Evolutionary conservation across 2,888 invertebrate species (phyloP).

Genomic region (Nephrocerus scutellatus): DNA sequence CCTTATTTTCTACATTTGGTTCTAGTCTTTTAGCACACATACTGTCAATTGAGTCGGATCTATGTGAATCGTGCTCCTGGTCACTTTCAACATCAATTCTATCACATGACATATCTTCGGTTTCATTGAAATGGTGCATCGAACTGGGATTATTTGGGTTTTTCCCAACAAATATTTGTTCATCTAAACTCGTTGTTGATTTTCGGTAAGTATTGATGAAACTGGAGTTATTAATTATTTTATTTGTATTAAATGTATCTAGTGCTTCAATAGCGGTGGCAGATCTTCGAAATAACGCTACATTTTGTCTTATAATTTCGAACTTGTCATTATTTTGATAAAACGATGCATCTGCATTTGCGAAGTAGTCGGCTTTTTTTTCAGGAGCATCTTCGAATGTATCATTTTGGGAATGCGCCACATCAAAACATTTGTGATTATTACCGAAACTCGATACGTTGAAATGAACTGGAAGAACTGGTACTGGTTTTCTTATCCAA

Average conservation of each 20-base stretch:
- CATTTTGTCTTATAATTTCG: constrained; percentile 35
- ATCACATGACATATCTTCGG: constrained; percentile 42
- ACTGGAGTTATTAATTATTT: constrained; percentile 22
- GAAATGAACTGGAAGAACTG: constrained; percentile 45
- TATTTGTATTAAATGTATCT: constrained; percentile 20
- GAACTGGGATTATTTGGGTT: too few species aligned
- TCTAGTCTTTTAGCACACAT: constrained; percentile 37
- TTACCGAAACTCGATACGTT: constrained; percentile 40
- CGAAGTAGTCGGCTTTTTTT: constrained; percentile 44
- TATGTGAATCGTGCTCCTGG: constrained; percentile 43
- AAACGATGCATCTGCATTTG: constrained; percentile 37
- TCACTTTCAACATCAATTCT: constrained; percentile 47
- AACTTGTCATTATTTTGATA: constrained; percentile 41
- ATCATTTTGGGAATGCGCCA: constrained; percentile 39
- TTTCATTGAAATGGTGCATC: constrained; percentile 33
- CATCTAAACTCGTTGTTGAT: constrained; percentile 13
- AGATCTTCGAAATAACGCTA: constrained; percentile 36
- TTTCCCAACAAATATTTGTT: too few species aligned
- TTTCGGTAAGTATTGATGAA: constrained; percentile 17
- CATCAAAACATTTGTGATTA: constrained; percentile 42
- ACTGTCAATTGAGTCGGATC: constrained; percentile 44
- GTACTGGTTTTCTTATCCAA: constrained; percentile 49
- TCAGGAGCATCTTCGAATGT: constrained; percentile 38
- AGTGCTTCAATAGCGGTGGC: constrained; percentile 19
- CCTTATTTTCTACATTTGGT: constrained; percentile 25